A percentile compares a stretch with the other conserved stretches of the same genome.
phyloP scores from a whole-genome alignment of 2,797 vertebrate species.

The Oreochromis mossambicus region DNA sequence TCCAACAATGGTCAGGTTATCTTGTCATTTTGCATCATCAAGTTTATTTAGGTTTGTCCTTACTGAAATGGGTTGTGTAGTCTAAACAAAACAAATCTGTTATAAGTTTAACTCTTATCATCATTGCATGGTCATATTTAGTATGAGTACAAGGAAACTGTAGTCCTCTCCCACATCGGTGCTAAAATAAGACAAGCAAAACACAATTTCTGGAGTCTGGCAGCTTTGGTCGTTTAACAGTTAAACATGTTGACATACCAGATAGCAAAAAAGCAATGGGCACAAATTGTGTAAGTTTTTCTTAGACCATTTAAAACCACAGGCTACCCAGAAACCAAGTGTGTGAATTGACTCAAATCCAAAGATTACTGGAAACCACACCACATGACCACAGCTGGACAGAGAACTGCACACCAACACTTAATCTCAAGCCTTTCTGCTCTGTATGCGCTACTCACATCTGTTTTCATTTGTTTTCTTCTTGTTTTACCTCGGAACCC shows the following conservation, averaged over 20 bases:
- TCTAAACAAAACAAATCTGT: neutral
- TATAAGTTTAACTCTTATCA: accelerated
- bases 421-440: neutral
- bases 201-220: neutral
- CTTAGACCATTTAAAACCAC: neutral
- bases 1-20: neutral
- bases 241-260: neutral
- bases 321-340: neutral
- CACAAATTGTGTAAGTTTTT: neutral
- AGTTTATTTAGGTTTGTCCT: neutral
- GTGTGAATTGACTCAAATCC: neutral
- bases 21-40: neutral
- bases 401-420: neutral
- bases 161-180: neutral
- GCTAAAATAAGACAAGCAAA: neutral
- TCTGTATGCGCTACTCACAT: accelerated
- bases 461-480: neutral
- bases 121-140: neutral
- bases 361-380: neutral
- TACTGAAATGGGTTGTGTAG: neutral
- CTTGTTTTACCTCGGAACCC: neutral
- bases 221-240: neutral
- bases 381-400: neutral
- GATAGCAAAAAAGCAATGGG: neutral
- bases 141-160: neutral